These are phyloP conservation scores for Drosophila teissieri DNA, from an alignment of 1,140 invertebrate genomes.

Conservation along the genomic window DNA sequence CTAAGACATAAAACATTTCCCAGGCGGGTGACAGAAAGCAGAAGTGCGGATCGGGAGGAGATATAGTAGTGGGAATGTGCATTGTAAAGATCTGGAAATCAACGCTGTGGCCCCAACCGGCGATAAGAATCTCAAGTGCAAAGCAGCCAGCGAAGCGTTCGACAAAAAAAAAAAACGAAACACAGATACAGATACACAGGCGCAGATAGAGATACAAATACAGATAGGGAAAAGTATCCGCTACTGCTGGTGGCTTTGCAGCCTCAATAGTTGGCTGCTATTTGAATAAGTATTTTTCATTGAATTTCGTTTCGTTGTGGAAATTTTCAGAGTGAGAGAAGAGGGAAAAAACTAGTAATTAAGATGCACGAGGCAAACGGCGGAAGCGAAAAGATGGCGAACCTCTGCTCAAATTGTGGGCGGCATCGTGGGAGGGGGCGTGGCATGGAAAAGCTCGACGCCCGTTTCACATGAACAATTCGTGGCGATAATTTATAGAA, in stretches of 20 bases:
- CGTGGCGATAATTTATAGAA: constrained; percentile 81
- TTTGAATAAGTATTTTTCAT: constrained; percentile 82
- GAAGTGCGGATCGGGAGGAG: background rate
- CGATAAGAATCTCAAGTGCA: constrained; percentile 82
- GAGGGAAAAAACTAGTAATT: constrained; percentile 62
- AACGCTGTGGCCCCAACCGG: constrained; percentile 58
- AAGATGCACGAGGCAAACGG: constrained; percentile 79
- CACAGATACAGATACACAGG: constrained; percentile 24
- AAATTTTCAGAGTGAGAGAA: constrained; percentile 56
- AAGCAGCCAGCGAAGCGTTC: constrained; percentile 78
- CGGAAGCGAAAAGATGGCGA: constrained; percentile 77
- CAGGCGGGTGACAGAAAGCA: constrained; percentile 1
- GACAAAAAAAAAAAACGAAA: constrained; percentile 66
- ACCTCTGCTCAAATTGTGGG: constrained; percentile 56
- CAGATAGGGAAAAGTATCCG: constrained; percentile 43
- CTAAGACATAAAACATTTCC: constrained; percentile 24
- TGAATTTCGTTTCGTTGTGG: constrained; percentile 79
- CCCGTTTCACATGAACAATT: constrained; percentile 79
- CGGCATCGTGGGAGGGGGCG: constrained; percentile 9
- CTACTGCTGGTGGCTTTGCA: constrained; percentile 71
- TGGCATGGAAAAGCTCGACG: constrained; percentile 34
- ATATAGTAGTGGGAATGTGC: constrained; percentile 40
- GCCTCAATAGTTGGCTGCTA: constrained; percentile 72
- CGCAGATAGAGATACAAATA: constrained; percentile 24
- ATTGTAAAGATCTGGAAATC: constrained; percentile 77